phyloP scores from a whole-genome alignment of 1,140 invertebrate genomes.

The Sitodiplosis mosellana region DNA sequence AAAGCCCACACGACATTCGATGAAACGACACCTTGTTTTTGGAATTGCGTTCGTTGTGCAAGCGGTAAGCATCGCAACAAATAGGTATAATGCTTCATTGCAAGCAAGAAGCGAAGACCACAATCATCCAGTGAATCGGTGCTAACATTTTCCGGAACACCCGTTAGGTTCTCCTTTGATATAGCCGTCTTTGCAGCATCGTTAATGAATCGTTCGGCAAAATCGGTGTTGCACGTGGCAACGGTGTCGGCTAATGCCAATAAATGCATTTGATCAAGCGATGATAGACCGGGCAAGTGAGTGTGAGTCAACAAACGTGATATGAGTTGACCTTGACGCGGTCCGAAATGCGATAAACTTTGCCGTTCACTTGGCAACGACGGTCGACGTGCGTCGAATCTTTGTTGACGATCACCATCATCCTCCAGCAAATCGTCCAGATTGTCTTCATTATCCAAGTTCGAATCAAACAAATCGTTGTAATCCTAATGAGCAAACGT shows the following conservation, averaged over 20 bases:
- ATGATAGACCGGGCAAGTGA: slow-evolving; percentile 89
- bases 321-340: slow-evolving; percentile 53
- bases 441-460: slow-evolving; percentile 55
- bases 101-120: slow-evolving; percentile 85
- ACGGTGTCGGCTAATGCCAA: slow-evolving; percentile 95
- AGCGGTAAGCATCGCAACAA: slow-evolving; percentile 77
- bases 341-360: slow-evolving; percentile 63
- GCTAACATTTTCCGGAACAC: slow-evolving; percentile 32
- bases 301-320: slow-evolving; percentile 86
- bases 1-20: slow-evolving; percentile 97
- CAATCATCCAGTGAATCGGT: slow-evolving; percentile 91
- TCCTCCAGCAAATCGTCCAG: slow-evolving; percentile 62
- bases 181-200: slow-evolving; percentile 53
- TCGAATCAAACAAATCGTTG: slow-evolving; percentile 67
- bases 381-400: slow-evolving; percentile 32
- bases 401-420: slow-evolving; percentile 28
- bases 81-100: slow-evolving; percentile 96
- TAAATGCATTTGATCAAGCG: slow-evolving; percentile 97
- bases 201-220: slow-evolving; percentile 63
- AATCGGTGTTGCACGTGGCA: slow-evolving; percentile 76
- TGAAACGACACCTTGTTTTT: slow-evolving; percentile 75
- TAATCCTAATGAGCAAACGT: slow-evolving; percentile 42
- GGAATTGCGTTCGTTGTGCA: slow-evolving; percentile 67
- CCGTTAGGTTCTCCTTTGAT: slow-evolving; percentile 46
- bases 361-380: slow-evolving; percentile 48